Base-by-base conservation (phyloP, 2,797 vertebrate genomes). In the Botia kubotai region DNA sequence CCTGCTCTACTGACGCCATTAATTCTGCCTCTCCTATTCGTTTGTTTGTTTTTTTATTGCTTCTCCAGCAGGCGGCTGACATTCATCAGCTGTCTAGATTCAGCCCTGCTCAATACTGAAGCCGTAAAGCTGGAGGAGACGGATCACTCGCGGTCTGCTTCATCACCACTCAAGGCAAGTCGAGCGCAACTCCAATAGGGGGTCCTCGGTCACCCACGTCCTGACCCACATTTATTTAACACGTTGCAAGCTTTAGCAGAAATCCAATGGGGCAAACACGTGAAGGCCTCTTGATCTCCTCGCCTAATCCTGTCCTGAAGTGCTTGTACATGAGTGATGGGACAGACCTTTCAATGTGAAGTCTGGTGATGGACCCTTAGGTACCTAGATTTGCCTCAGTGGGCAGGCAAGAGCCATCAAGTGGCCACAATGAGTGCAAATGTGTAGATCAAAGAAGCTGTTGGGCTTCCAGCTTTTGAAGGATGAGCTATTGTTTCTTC, bases 101-200 rank as follows among this genome's bases (percentile, higher is more conserved):
- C 90, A 93, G 90, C 87, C 86, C 84, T 88, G 86, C 86, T 94
- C 92, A 83, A 89, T 92, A 88, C 76, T 46, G 87, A 90, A 87
- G 84, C 88, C 84, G 86, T 84, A 84, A 90, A 86, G 63, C 69
- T 50, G 65, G 69, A 68, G 83, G 86, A 90, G 89, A 92, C 86
- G 82, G 88, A 94, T 89, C 87, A 87, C 72, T 89, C 75, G 13
- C 17, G 78, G 86, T 68, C 75, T 43, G 69, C 75, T 77, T 83
- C 84, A 79, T 81, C 81, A 77, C 82, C 36, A 72, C 79, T 87
- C 78, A 53, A 69, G 77, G 78, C 81, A 75, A 75, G 72, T 63
- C 60, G 78, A 81, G 55, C 39, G 7, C 74, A 72, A 69, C 81
- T 63, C 23, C 74, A 80, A 74, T 21, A 63, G 66, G 53, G 57